Conservation (phyloP, 2,113 vertebrate genomes). For the Caranx ignobilis region DNA sequence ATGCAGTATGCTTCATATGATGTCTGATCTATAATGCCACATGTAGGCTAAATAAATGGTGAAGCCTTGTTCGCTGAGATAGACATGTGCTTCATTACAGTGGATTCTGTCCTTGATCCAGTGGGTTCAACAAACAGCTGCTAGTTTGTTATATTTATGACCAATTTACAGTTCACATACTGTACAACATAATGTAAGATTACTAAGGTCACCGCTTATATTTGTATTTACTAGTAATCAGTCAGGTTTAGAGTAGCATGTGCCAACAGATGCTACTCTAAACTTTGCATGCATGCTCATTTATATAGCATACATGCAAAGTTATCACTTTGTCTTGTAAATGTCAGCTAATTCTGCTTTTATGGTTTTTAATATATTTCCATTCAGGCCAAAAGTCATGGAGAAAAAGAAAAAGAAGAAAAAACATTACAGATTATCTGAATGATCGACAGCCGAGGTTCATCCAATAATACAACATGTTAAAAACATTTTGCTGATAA, state of each 20-base stretch:
- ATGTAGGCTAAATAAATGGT: neutral
- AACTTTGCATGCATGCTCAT: too few species aligned
- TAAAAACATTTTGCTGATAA: too few species aligned
- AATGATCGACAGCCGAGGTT: too few species aligned
- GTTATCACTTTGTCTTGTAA: neutral
- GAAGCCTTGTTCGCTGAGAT: neutral
- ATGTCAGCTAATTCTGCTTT: neutral
- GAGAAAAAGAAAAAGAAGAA: too few species aligned
- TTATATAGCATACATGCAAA: too few species aligned
- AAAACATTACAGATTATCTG: too few species aligned
- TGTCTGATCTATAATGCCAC: neutral
- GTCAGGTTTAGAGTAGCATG: too few species aligned
- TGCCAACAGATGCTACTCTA: too few species aligned
- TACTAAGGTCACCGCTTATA: neutral
- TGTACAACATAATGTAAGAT: neutral
- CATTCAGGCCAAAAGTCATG: neutral
- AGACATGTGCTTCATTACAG: neutral
- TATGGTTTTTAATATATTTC: neutral
- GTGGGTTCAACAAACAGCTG: conserved; percentile 1
- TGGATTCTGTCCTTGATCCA: neutral
- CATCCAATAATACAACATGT: too few species aligned
- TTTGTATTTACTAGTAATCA: neutral
- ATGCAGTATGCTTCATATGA: neutral
- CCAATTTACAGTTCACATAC: neutral
- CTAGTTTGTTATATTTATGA: neutral